Base-by-base conservation (phyloP, 2,113 vertebrate species). In the Potamarius usumacintae region DNA sequence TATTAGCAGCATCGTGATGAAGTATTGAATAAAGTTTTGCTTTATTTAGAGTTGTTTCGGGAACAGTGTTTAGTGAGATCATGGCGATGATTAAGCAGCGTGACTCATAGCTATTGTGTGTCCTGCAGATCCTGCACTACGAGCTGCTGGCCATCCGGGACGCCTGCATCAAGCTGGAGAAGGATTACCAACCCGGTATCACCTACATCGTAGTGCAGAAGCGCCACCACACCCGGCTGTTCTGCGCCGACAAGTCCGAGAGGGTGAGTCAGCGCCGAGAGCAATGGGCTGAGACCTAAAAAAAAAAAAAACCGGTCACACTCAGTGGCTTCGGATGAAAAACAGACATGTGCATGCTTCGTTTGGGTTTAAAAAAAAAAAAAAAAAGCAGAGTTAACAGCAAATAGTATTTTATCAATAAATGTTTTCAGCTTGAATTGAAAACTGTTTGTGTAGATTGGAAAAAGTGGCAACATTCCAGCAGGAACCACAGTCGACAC, bases 161-260 rank as follows among this genome's bases (percentile, higher is more conserved):
- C 86, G 98, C 98, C 78, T 99, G 98, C 93, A 99, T 99, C 93
- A 99, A 98, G 92, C 91, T 99, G 95, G 98, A 99, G 94, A 99
- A 99, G 81, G 98, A 99, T 92, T 99, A 99, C 92, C 98, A 99
- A 94, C 98, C 98, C 30, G 98, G 98, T 90, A 99, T 99, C 94
- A 99, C 98, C 30, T 99, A 99, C 90, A 98, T 99, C 7, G 98
- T 99, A 72, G 98, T 99, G 90, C 98, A 99, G 94, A 99, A 99
- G 92, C 95, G 98, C 88, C 98, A 99, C 94, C 98, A 99, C 87
- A 99, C 98, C 0, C 97, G 98, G 77, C 92, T 99, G 89, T 99
- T 99, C 95, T 99, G 98, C 90, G 97, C 98, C 57, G 98, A 99
- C 92, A 97, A 98, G 91, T 98, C 98, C 65, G 98, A 99, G 94